A percentile compares a stretch with the other conserved stretches of the same genome.
phyloP scores from a whole-genome alignment of 2,797 vertebrate species.

The Serranus cabrilla region DNA sequence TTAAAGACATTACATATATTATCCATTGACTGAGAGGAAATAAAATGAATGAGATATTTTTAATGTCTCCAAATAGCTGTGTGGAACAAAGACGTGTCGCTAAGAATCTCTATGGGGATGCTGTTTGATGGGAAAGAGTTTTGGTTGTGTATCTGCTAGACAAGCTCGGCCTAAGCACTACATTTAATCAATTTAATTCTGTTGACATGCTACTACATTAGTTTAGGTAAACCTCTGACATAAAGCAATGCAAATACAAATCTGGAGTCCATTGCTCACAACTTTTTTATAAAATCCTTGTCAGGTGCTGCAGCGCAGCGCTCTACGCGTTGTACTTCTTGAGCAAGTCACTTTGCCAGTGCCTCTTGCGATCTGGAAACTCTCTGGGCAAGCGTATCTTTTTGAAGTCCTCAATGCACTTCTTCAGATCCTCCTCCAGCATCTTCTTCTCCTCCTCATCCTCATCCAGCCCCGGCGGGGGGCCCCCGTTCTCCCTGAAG shows the following conservation, averaged over 20 bases:
- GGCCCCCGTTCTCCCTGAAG: slow-evolving; percentile 80
- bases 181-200: slow-evolving; percentile 20
- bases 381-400: slow-evolving; percentile 89
- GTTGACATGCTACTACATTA: slow-evolving; percentile 58
- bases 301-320: neutral
- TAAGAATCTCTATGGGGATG: slow-evolving; percentile 32
- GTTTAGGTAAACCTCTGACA: slow-evolving; percentile 44
- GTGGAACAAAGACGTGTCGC: slow-evolving; percentile 22
- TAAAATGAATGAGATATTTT: slow-evolving; percentile 20
- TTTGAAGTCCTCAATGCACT: slow-evolving; percentile 92
- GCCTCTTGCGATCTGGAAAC: slow-evolving; percentile 92
- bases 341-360: slow-evolving; percentile 94
- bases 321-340: slow-evolving; percentile 90
- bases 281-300: neutral
- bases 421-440: slow-evolving; percentile 90
- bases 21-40: slow-evolving; percentile 33
- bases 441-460: slow-evolving; percentile 86
- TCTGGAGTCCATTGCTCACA: slow-evolving; percentile 4
- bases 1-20: slow-evolving; percentile 32
- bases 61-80: slow-evolving; percentile 20
- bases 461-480: slow-evolving; percentile 42
- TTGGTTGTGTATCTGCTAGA: slow-evolving; percentile 18
- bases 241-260: slow-evolving; percentile 14
- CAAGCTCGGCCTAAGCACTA: slow-evolving; percentile 47
- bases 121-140: slow-evolving; percentile 29